Conservation (phyloP, 2,888 invertebrate species). For the Cryptocheilus praepositus region DNA sequence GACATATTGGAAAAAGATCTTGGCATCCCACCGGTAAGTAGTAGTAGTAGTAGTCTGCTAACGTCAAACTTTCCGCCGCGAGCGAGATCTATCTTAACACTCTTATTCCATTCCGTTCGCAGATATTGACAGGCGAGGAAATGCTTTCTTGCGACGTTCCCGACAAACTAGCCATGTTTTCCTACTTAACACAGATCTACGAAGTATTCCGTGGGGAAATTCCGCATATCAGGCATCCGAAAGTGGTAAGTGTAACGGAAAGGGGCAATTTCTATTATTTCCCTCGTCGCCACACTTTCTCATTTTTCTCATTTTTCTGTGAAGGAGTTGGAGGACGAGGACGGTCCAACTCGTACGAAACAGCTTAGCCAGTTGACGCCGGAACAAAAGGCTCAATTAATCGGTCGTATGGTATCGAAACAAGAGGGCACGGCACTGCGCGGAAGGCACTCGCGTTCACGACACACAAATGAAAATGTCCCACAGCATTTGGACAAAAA, state of each 20-base stretch:
- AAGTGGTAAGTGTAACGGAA: constrained; percentile 76
- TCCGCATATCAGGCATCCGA: constrained; percentile 86
- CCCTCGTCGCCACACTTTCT: not conserved
- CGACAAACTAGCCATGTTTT: constrained; percentile 85
- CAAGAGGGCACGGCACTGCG: constrained; percentile 62
- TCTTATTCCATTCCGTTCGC: constrained; percentile 17
- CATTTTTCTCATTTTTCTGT: not conserved
- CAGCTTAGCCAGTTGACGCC: constrained; percentile 66
- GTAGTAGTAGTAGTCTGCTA: no score
- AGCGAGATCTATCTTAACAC: constrained; percentile 8
- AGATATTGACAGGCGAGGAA: constrained; percentile 86
- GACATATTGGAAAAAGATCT: constrained; percentile 90
- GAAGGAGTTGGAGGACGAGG: constrained; percentile 70
- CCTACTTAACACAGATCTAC: constrained; percentile 92
- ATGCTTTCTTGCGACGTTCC: constrained; percentile 83
- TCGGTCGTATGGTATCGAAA: constrained; percentile 64
- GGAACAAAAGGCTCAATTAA: constrained; percentile 67
- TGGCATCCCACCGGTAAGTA: constrained; percentile 80
- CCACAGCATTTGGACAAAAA: constrained; percentile 69
- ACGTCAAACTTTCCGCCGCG: no score
- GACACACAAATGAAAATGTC: constrained; percentile 66
- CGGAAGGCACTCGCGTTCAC: constrained; percentile 64
- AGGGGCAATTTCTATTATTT: not conserved
- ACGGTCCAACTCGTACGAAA: constrained; percentile 61
- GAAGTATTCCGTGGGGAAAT: constrained; percentile 94